A percentile compares a stretch with the other conserved stretches of the same genome.
These are phyloP conservation scores for Sapajus apella DNA, from an alignment of 2,113 vertebrate genomes.

Conservation along the genomic window DNA sequence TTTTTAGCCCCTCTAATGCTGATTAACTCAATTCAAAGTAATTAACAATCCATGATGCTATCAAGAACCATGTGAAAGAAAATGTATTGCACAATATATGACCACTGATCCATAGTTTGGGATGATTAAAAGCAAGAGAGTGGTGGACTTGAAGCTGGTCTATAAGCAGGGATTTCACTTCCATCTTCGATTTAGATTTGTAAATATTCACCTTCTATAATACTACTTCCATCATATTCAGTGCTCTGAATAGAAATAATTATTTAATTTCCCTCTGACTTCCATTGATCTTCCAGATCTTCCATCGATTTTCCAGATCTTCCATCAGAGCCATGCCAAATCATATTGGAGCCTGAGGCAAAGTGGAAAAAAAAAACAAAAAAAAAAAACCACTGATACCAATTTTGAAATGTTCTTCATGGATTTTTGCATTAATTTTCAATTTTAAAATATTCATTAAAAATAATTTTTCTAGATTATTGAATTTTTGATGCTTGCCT, in stretches of 20 bases:
- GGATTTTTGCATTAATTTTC: background rate
- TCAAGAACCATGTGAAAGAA: background rate
- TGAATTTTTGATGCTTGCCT: background rate
- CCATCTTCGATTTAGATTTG: background rate
- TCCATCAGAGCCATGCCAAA: background rate
- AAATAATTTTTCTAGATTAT: background rate
- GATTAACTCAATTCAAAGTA: background rate
- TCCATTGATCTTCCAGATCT: background rate
- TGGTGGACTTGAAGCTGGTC: background rate
- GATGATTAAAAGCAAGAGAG: background rate
- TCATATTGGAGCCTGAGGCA: background rate
- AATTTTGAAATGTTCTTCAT: background rate
- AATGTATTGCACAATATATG: background rate
- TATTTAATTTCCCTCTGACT: background rate
- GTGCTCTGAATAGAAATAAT: background rate
- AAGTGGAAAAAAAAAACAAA: background rate
- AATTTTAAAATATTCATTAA: background rate
- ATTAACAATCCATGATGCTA: constrained; percentile 19
- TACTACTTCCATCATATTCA: background rate
- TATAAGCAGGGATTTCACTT: background rate
- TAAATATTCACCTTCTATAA: background rate
- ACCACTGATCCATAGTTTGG: background rate
- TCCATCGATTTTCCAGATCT: background rate
- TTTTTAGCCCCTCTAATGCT: background rate
- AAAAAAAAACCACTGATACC: background rate